Evolutionary conservation across 2,888 invertebrate species (phyloP).

Genomic region (Spodoptera exigua): DNA sequence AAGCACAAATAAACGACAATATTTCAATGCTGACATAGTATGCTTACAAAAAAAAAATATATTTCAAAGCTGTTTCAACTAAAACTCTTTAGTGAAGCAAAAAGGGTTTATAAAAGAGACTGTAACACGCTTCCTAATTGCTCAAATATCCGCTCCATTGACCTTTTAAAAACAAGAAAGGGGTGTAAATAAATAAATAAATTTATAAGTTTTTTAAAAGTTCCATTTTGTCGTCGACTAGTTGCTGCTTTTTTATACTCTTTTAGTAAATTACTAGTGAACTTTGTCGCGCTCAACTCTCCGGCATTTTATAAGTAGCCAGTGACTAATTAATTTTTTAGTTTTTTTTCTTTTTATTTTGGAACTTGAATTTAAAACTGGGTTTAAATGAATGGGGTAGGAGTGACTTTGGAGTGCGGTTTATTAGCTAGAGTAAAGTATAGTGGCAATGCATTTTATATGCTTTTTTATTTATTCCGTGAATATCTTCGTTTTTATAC

Average conservation of each 20-base stretch:
- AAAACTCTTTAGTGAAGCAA: neutral
- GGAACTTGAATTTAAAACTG: conserved; percentile 16
- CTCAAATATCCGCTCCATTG: conserved; percentile 21
- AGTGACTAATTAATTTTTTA: conserved; percentile 53
- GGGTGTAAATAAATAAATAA: conserved; percentile 43
- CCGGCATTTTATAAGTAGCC: conserved; percentile 39
- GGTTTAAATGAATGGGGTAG: conserved; percentile 1
- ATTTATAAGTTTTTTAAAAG: conserved; percentile 49
- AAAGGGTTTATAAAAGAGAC: neutral
- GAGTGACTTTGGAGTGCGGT: neutral
- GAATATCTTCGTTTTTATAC: no score
- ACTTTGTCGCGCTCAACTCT: conserved; percentile 51
- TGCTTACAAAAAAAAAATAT: no score
- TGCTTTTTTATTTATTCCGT: no score
- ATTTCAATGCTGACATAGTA: no score
- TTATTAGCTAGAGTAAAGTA: no score
- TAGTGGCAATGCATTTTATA: no score
- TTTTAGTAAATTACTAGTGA: conserved; percentile 66
- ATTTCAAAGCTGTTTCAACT: no score
- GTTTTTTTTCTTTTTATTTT: conserved; percentile 34
- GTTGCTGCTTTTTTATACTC: conserved; percentile 60
- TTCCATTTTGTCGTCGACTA: conserved; percentile 52
- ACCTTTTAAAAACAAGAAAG: conserved; percentile 15
- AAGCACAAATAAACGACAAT: no score
- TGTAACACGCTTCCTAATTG: conserved; percentile 8